Conservation (phyloP, 2,113 vertebrate genomes). For the Salvelinus namaycush region DNA sequence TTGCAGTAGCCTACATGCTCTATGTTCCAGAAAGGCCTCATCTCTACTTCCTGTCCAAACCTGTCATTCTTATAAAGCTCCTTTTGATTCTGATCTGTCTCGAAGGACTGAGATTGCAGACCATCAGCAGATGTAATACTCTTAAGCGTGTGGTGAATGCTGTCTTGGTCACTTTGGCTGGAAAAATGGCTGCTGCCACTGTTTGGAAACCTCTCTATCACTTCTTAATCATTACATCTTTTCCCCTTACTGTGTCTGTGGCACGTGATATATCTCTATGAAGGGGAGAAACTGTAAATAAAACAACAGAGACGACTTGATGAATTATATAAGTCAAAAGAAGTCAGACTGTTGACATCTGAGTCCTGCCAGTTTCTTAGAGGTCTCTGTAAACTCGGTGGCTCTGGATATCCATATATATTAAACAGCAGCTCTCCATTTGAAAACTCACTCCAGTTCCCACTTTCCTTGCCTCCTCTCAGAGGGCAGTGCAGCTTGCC, state of each 20-base stretch:
- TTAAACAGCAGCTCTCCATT: slow-evolving; percentile 25
- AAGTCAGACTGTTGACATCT: slow-evolving; percentile 27
- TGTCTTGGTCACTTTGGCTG: slow-evolving; percentile 23
- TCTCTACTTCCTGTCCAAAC: slow-evolving; percentile 24
- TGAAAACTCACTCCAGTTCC: slow-evolving; percentile 36
- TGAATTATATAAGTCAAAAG: slow-evolving; percentile 50
- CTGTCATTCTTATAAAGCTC: slow-evolving; percentile 25
- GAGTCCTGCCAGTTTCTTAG: slow-evolving; percentile 34
- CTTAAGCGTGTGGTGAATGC: slow-evolving; percentile 31
- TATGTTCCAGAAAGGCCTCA: slow-evolving; percentile 27
- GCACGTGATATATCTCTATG: neutral
- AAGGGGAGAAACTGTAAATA: slow-evolving; percentile 46
- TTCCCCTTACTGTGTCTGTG: too few species aligned
- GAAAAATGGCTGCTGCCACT: slow-evolving; percentile 38
- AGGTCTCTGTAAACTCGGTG: slow-evolving; percentile 41
- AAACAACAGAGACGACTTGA: slow-evolving; percentile 41
- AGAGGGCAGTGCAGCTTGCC: slow-evolving; percentile 38
- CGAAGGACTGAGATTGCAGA: slow-evolving; percentile 32
- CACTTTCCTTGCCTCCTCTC: slow-evolving; percentile 45
- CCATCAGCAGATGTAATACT: slow-evolving; percentile 25
- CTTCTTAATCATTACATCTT: slow-evolving; percentile 33
- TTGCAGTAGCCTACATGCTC: slow-evolving; percentile 21
- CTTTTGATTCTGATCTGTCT: slow-evolving; percentile 41
- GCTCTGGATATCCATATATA: slow-evolving; percentile 15
- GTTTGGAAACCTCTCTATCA: slow-evolving; percentile 24